Conservation (phyloP, 2,113 vertebrate species). For the Rhegmatorhina hoffmannsi region DNA sequence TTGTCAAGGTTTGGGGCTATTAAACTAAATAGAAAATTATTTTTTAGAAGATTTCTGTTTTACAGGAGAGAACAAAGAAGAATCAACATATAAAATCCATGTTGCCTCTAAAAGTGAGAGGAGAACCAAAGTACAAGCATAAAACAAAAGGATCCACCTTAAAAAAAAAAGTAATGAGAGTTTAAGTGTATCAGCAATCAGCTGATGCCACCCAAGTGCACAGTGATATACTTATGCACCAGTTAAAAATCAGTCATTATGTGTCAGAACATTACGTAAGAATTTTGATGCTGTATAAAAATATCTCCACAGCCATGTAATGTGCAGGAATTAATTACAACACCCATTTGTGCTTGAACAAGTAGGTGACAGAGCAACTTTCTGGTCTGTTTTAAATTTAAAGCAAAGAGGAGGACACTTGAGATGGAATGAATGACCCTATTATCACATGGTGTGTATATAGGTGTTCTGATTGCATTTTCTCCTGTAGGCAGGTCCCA, state of each 20-base stretch:
- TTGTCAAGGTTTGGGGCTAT: not conserved
- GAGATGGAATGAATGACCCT: not conserved
- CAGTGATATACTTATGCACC: not conserved
- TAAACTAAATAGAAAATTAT: not conserved
- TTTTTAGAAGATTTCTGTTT: not conserved
- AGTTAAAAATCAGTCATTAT: constrained; percentile 34
- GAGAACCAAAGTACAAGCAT: not conserved
- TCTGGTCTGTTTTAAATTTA: constrained; percentile 18
- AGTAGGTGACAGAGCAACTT: not conserved
- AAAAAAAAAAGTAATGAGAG: not conserved
- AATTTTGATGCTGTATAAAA: constrained; percentile 48
- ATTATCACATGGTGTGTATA: not conserved
- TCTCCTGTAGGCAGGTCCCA: not conserved
- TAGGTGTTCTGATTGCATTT: not conserved
- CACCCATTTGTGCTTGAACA: constrained; percentile 15
- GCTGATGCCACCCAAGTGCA: constrained; percentile 60
- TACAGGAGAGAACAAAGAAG: not conserved
- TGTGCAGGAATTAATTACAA: constrained; percentile 35
- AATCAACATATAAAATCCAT: not conserved
- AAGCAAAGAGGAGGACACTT: not conserved
- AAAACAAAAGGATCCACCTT: not conserved
- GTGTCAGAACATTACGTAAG: constrained; percentile 55
- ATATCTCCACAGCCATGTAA: constrained; percentile 23
- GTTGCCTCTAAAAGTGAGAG: not conserved
- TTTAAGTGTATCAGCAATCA: constrained; percentile 6